Percentiles rank a stretch among this genome's conserved stretches.
Evolutionary conservation across 1,140 invertebrate genomes (phyloP).

Genomic region (Dendrolimus kikuchii): DNA sequence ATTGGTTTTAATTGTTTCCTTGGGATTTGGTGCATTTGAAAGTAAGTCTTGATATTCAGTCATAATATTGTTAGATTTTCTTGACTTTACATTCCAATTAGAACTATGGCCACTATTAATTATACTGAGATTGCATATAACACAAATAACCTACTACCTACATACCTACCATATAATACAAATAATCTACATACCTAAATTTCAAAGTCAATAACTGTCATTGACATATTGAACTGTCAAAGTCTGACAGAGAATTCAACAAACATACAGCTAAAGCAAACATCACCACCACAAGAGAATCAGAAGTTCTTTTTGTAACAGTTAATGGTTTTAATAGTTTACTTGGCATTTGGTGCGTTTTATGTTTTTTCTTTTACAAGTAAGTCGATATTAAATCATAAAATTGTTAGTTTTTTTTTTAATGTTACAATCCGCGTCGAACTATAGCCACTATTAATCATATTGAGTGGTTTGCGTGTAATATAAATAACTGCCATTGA

Average conservation of each 20-base stretch:
- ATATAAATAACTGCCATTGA: constrained; percentile 81
- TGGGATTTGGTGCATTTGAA: constrained; percentile 24
- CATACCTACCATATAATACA: too few species aligned
- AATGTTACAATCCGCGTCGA: neutral
- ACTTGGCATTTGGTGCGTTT: constrained; percentile 26
- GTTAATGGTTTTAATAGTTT: constrained; percentile 54
- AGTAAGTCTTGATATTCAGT: neutral
- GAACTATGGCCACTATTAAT: neutral
- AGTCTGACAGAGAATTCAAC: constrained; percentile 57
- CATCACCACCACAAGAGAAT: constrained; percentile 67
- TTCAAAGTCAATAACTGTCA: constrained; percentile 49
- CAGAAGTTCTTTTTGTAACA: constrained; percentile 69
- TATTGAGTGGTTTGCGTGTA: constrained; percentile 93
- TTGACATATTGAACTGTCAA: constrained; percentile 79
- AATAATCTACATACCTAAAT: too few species aligned
- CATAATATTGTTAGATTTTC: neutral
- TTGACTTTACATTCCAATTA: neutral
- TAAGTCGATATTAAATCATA: neutral
- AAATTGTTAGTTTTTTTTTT: neutral
- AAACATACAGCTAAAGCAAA: constrained; percentile 47
- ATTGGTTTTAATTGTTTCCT: constrained; percentile 50
- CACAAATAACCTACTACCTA: too few species aligned
- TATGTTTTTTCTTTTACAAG: neutral
- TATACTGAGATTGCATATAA: too few species aligned
- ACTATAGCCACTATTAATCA: constrained; percentile 30